Evolutionary conservation across 2,797 vertebrate genomes (phyloP).

Genomic region (Anguilla anguilla): DNA sequence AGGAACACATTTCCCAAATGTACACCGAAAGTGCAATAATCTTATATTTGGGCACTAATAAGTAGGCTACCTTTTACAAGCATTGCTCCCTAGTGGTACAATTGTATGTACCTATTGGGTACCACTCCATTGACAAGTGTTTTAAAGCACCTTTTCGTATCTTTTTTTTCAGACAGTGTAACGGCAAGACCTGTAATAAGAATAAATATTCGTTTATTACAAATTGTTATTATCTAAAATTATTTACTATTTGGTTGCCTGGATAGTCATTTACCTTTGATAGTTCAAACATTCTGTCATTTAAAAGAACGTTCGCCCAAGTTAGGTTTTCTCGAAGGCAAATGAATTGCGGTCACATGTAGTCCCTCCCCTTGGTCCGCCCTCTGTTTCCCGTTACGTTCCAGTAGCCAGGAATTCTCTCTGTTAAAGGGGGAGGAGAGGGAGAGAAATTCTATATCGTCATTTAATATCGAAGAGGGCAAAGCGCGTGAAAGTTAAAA

Average conservation of each 20-base stretch:
- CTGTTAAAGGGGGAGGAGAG: constrained; percentile 55
- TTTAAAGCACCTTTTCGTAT: not conserved
- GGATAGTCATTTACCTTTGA: not conserved
- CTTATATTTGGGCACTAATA: not conserved
- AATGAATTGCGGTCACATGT: constrained; percentile 33
- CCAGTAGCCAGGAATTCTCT: constrained; percentile 57
- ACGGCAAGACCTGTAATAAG: not conserved
- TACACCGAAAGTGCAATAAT: too few species aligned
- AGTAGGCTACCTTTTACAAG: not conserved
- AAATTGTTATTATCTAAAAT: not conserved
- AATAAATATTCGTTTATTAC: not conserved
- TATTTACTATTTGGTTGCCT: not conserved
- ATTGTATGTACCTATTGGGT: too few species aligned
- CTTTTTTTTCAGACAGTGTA: not conserved
- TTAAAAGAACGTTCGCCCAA: not conserved
- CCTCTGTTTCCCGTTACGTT: constrained; percentile 50
- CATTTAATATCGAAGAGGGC: constrained; percentile 44
- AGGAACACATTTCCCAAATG: too few species aligned
- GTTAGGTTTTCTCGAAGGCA: constrained; percentile 8
- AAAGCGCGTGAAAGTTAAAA: constrained; percentile 34
- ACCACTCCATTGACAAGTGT: not conserved
- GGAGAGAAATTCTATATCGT: constrained; percentile 14
- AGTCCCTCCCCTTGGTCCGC: constrained; percentile 39
- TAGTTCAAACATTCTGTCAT: not conserved
- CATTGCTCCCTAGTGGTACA: too few species aligned